Evolutionary conservation across 2,888 invertebrate species (phyloP), one percentile per base, ranked within the genome.

Genomic region (Papilio protenor): DNA sequence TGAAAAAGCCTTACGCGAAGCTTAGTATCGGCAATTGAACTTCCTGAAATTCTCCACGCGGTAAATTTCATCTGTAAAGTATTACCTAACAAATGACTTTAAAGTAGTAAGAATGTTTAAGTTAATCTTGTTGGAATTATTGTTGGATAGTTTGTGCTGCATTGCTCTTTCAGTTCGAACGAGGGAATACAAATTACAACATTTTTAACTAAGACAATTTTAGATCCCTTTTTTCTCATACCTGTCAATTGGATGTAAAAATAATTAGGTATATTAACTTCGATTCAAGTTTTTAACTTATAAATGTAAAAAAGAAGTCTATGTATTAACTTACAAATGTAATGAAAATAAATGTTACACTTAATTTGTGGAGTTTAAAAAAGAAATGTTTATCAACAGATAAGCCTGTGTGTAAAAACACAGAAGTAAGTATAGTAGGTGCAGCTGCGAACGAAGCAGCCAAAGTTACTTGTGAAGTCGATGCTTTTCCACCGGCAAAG

Each of bases 401-500:
- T 91, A 98, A 97, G 88, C 98, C 98, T 79, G 96, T 98, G 82
- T 98, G 98, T 90, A 87, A 96, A 96, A 85, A 95, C 95, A 80
- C 96, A 78, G 96, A 97, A 88, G 96, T 97, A 86, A 96, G 96
- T 73, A 96, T 98, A 80, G 98, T 98, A 83, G 98, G 98, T 0
- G 97, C 98, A 2, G 98, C 98, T 1, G 95, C 97, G 79, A 96
- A 97, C 88, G 98, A 98, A 90, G 96, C 96, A 76, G 97, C 97
- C 0, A 96, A 96, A 87, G 96, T 98, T 78, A 93, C 96, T 73
- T 98, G 98, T 89, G 97, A 97, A 90, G 98, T 98, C 70, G 98
- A 98, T 86, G 96, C 98, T 33, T 98, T 97, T 90, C 98, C 98
- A 21, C 96, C 96, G 1, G 98, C 97, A 2, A 96, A 97, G 86